Conservation (phyloP, 2,888 invertebrate genomes). For the Phengaris arion region DNA sequence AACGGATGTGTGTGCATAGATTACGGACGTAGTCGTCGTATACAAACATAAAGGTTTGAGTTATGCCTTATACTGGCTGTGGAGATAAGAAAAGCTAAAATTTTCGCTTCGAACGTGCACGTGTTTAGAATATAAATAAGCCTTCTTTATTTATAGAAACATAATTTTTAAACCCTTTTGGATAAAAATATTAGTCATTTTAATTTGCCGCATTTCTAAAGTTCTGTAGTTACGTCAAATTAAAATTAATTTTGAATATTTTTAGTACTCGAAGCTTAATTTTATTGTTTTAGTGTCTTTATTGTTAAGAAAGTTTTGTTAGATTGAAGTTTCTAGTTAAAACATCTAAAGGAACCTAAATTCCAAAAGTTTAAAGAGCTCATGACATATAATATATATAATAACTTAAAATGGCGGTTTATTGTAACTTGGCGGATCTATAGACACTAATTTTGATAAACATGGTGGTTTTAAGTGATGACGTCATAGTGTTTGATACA, state of each 20-base stretch:
- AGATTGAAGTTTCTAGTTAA: no score
- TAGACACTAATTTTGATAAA: no score
- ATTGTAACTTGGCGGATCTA: no score
- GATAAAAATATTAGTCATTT: slow-evolving; percentile 6
- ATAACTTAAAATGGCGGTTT: no score
- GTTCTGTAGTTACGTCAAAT: neutral
- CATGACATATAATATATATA: no score
- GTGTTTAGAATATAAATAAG: slow-evolving; percentile 43
- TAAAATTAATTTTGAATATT: neutral
- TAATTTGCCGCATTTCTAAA: neutral
- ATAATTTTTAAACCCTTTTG: slow-evolving; percentile 10
- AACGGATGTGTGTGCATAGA: slow-evolving; percentile 4
- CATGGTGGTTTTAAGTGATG: no score
- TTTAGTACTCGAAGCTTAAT: no score
- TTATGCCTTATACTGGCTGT: slow-evolving; percentile 43
- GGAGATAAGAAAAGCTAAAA: slow-evolving; percentile 47
- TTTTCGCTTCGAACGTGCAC: slow-evolving; percentile 45
- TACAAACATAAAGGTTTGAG: slow-evolving; percentile 45
- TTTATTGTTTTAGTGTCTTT: no score
- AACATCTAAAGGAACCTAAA: no score
- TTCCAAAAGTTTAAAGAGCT: no score
- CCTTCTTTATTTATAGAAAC: slow-evolving; percentile 32
- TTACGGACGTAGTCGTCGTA: slow-evolving; percentile 33
- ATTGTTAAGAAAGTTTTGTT: no score
- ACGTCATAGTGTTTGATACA: no score